phyloP scores from a whole-genome alignment of 2,113 vertebrate species.

The Motacilla tschutschensis region DNA sequence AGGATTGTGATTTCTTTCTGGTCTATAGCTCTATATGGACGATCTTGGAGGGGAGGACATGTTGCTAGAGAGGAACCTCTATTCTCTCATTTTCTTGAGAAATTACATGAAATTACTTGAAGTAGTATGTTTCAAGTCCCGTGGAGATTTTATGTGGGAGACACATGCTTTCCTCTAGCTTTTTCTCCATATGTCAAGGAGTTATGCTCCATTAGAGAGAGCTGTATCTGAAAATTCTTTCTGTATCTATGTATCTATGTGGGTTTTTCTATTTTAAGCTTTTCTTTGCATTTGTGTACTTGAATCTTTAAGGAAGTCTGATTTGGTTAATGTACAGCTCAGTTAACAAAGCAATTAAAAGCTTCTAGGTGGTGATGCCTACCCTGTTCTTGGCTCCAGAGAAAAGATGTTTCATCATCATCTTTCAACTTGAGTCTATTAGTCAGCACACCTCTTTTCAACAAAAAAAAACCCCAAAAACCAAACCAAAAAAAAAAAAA shows the following conservation, averaged over 20 bases:
- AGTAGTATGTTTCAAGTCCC: neutral
- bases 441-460: neutral
- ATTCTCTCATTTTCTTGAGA: neutral
- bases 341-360: neutral
- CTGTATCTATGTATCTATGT: neutral
- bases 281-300: neutral
- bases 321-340: neutral
- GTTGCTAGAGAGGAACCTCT: neutral
- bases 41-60: neutral
- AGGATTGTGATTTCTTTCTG: neutral
- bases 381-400: neutral
- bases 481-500: no score
- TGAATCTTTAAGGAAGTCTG: neutral
- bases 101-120: neutral
- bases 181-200: neutral
- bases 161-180: neutral
- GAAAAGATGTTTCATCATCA: neutral
- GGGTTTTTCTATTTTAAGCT: neutral
- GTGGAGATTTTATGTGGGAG: neutral
- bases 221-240: neutral
- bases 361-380: neutral
- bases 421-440: neutral
- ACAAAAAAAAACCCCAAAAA: neutral
- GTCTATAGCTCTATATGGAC: accelerated
- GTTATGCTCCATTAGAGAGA: neutral